Evolutionary conservation across 1,140 invertebrate species (phyloP), one percentile per base, ranked within the genome.

Genomic region (Hyles euphorbiae): DNA sequence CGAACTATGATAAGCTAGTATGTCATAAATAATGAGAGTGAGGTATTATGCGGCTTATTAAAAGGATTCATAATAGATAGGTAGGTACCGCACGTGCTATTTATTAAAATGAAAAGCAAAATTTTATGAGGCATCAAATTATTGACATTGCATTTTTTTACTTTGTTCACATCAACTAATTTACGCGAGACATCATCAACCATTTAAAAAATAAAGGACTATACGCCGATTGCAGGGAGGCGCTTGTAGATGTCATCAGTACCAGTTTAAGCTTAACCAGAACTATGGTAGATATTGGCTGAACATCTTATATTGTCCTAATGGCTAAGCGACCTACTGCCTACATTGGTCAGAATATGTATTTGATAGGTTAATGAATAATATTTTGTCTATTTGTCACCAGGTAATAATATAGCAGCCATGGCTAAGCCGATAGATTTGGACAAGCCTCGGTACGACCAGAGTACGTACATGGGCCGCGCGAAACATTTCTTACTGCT

Each of bases 401-500:
- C 36, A 40, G 36, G 22, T 2, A 22, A 22, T 40, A 40, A 40
- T 5, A 8, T 6, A 48, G 5, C 2, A 48, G n/a, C 47, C 8
- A 74, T 78, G 75, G 53, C 58, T 8, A 11, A 48, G 22, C 11
- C 45, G 12, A 78, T 97, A 65, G 92, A 98, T 78, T 91, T 98
- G 61, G 93, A 96, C 64, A 92, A 95, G 70, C 96, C 97, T 0
- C 91, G 93, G 70, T 98, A 94, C 92, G 96, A 98, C 89, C 96
- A 98, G 87, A 91, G 88, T 56, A 97, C 95, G 0, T 99, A 97
- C 75, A 70, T 87, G 49, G 97, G 97, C 10, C 90, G 98, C 64
- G 95, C 96, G 0, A 94, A 94, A 71, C 97, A 99, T 84, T 99
- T 98, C 83, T 92, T 98, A 53, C 93, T 93, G 56, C 93, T 97